phyloP scores from a whole-genome alignment of 2,888 invertebrate species.

The Trissolcus japonicus region DNA sequence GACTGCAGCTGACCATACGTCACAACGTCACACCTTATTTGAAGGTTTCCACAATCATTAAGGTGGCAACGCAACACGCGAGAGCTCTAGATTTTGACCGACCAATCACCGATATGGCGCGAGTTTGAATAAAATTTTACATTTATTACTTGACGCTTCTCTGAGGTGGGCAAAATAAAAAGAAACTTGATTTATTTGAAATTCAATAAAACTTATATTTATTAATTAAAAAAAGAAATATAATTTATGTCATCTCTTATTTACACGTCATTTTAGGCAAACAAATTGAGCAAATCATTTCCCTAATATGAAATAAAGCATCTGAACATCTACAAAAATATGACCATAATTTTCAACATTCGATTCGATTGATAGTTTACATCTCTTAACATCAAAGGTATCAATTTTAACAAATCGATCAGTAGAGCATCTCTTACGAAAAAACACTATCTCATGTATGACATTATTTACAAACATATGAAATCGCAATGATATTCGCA shows the following conservation, averaged over 20 bases:
- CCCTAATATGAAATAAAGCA: constrained; percentile 28
- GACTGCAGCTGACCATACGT: constrained; percentile 19
- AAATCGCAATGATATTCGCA: constrained; percentile 17
- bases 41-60: constrained; percentile 7
- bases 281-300: constrained; percentile 43
- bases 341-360: constrained; percentile 16
- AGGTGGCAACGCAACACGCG: background rate
- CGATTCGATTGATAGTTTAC: constrained; percentile 7
- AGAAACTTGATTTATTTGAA: background rate
- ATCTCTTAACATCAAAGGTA: constrained; percentile 10
- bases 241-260: constrained; percentile 47
- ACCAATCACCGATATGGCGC: background rate
- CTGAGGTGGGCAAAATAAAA: background rate
- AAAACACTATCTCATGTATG: constrained; percentile 23
- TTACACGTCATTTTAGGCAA: constrained; percentile 53
- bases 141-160: no score
- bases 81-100: background rate
- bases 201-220: constrained; percentile 24
- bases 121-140: background rate
- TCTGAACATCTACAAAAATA: constrained; percentile 32
- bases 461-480: constrained; percentile 45
- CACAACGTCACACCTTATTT: constrained; percentile 14
- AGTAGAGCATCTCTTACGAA: constrained; percentile 10
- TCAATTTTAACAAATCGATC: constrained; percentile 21
- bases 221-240: constrained; percentile 49